Evolutionary conservation across 2,113 vertebrate species (phyloP), one percentile per base, ranked within the genome.

Genomic region (Pycnonotus jocosus): DNA sequence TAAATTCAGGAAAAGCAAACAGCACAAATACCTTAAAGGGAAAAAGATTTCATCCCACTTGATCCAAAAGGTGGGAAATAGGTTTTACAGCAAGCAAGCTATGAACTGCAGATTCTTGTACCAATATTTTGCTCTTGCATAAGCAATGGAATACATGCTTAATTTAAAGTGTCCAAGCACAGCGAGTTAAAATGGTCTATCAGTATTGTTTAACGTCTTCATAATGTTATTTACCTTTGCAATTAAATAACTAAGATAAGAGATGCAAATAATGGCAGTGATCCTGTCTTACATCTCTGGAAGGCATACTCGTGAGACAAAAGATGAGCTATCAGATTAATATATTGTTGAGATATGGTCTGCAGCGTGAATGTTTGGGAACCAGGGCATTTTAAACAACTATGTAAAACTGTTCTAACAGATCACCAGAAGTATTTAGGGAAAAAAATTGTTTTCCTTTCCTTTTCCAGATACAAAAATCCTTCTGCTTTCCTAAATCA

Each of bases 221-320:
- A 62, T 95, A 80, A 95, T 35, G 54, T 28, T 82, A 80, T 74
- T 96, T 95, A 79, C 57, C 89, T 94, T 91, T 68, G 40, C 27
- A 80, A 93, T 79, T 91, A 85, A 84, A 78, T 62, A 94, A 65
- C 84, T 65, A 45, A 87, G 89, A 91, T 91, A 91, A 96, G 66
- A 37, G 27, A 91, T 23, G 53, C 23, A 78, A 89, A 89, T 66
- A 95, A 89, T 23, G 37, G 48, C 61, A 91, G 53, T 4, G 5
- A 87, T 73, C 68, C 28, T 44, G n/a, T 71, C 51, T 76, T 42
- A 44, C 15, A 22, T 87, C 60, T 88, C 83, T 81, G 64, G 72
- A 91, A 81, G 80, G 64, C 72, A 70, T 44, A 71, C 40, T 70
- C 37, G 40, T 62, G 82, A 88, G 76, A 74, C 33, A 38, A 88